A percentile compares a stretch with the other conserved stretches of the same genome.
Evolutionary conservation across 2,113 vertebrate species (phyloP).

Genomic region (Meriones unguiculatus): DNA sequence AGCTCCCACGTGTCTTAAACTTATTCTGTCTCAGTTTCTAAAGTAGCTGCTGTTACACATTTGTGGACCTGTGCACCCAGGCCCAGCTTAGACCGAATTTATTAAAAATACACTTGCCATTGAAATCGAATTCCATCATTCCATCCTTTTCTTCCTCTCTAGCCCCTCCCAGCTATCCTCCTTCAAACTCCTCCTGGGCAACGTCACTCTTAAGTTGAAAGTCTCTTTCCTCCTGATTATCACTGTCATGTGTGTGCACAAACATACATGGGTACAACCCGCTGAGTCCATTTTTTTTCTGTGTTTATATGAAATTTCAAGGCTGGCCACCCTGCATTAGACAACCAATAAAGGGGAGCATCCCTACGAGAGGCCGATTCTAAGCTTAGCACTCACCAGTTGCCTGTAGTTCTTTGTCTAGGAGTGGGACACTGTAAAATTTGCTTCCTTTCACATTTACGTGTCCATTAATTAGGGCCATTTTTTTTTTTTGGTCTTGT

Average conservation of each 20-base stretch:
- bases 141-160: too few species aligned
- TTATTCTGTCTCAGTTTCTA: neutral
- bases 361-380: neutral
- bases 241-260: neutral
- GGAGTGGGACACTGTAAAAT: neutral
- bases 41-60: neutral
- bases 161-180: neutral
- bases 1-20: neutral
- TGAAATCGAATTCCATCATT: neutral
- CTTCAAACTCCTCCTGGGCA: neutral
- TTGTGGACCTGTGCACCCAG: neutral
- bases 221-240: neutral
- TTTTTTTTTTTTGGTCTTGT: neutral
- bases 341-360: neutral
- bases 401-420: neutral
- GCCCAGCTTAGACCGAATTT: neutral
- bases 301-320: neutral
- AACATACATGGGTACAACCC: neutral
- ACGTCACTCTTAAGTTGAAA: too few species aligned
- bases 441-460: neutral
- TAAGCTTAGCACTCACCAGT: neutral
- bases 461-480: neutral
- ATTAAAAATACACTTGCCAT: neutral
- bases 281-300: neutral
- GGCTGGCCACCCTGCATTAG: neutral